These are phyloP conservation scores for Syngnathus scovelli DNA, from an alignment of 2,113 vertebrate genomes.

Conservation along the genomic window DNA sequence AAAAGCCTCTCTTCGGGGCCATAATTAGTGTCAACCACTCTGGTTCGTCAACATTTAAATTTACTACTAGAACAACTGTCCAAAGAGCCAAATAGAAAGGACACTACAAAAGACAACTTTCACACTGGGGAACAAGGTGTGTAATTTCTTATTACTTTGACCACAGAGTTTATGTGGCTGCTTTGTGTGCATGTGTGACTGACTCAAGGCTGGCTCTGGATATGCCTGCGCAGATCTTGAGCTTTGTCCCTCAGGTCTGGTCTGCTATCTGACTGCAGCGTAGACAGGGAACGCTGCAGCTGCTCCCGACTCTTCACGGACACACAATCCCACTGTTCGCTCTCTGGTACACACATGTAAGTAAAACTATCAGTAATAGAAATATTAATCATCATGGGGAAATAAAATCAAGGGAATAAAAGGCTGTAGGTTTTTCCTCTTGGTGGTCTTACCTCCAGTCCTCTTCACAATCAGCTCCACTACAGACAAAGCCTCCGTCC, in stretches of 20 bases:
- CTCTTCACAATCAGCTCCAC: slow-evolving; percentile 85
- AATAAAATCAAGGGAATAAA: too few relatives aligned
- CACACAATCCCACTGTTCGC: slow-evolving; percentile 85
- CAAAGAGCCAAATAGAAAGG: slow-evolving; percentile 41
- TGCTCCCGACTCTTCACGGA: slow-evolving; percentile 78
- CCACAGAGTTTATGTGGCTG: not conserved
- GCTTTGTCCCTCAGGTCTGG: slow-evolving; percentile 89
- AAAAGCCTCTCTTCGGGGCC: slow-evolving; percentile 41
- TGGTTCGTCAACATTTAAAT: slow-evolving; percentile 38
- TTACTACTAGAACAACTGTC: slow-evolving; percentile 32
- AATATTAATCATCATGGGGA: not conserved
- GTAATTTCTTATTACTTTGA: slow-evolving; percentile 11
- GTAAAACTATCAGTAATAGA: too few relatives aligned
- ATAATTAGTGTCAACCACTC: slow-evolving; percentile 47
- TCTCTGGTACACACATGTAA: slow-evolving; percentile 64
- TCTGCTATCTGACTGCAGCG: slow-evolving; percentile 85
- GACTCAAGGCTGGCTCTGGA: slow-evolving; percentile 73
- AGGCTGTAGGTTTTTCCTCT: not conserved
- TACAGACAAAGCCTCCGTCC: slow-evolving; percentile 90
- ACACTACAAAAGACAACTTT: slow-evolving; percentile 3
- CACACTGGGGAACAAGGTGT: not conserved
- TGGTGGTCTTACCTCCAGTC: slow-evolving; percentile 77
- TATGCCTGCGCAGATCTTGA: slow-evolving; percentile 82
- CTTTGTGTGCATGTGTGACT: not conserved
- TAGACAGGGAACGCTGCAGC: slow-evolving; percentile 82